A percentile compares a stretch with the other conserved stretches of the same genome.
Conservation (phyloP, 2,888 invertebrate genomes). For the Hypsopygia costalis region DNA sequence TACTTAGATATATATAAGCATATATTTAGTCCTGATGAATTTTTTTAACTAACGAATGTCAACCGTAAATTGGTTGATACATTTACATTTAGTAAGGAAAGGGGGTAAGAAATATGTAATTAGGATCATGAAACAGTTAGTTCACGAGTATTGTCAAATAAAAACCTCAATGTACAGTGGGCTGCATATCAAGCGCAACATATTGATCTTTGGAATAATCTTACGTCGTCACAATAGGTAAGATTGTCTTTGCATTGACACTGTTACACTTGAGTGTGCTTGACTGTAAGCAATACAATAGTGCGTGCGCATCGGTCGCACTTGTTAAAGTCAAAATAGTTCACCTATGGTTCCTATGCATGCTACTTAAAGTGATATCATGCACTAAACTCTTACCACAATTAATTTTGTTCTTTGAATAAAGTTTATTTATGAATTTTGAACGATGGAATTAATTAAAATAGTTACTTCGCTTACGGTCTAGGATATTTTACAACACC, state of each 20-base stretch:
- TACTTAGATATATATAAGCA: too few relatives aligned
- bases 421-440: slow-evolving; percentile 42
- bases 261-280: too few relatives aligned
- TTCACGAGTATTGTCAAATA: slow-evolving; percentile 2
- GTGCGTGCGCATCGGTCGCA: too few relatives aligned
- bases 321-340: neutral
- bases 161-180: neutral
- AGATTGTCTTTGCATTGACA: too few relatives aligned
- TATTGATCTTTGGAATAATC: too few relatives aligned
- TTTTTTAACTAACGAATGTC: too few relatives aligned
- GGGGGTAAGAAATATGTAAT: neutral
- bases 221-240: too few relatives aligned
- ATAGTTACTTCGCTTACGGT: slow-evolving; percentile 51
- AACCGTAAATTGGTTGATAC: too few relatives aligned
- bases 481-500: slow-evolving; percentile 71
- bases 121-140: neutral
- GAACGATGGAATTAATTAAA: slow-evolving; percentile 40
- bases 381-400: slow-evolving; percentile 47
- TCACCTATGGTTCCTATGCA: slow-evolving; percentile 24
- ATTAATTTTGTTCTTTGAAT: slow-evolving; percentile 30
- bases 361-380: slow-evolving; percentile 53
- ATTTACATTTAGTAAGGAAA: too few relatives aligned
- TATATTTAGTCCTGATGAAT: too few relatives aligned
- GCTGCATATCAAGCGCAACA: too few relatives aligned
- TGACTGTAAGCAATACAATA: too few relatives aligned